Base-by-base conservation (phyloP, 1,140 invertebrate genomes). In the Brachionus plicatilis region DNA sequence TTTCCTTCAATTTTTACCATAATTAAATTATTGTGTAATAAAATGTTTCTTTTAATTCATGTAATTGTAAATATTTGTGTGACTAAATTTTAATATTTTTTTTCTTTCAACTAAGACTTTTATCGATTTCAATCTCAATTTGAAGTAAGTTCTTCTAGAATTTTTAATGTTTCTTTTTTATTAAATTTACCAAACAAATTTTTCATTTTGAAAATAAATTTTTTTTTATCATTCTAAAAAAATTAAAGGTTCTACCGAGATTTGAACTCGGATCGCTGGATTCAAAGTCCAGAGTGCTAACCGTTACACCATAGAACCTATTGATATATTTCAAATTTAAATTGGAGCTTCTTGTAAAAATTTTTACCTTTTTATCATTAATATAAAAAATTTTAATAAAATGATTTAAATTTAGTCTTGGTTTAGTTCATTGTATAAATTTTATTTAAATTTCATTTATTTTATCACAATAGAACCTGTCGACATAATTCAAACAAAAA, bases 281-380 rank as follows among this genome's bases (percentile, higher is more conserved):
- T 66, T 66, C 60, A 66, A 66, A 66, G 60, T 66, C 60, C 60
- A 66, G 60, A 66, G 60, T 66, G 60, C 60, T 66, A 66, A 66
- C 60, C 60, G 60, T 66, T 66, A 66, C 60, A 66, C 60, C 60
- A 66, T 66, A 66, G 60, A 66, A 66, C 60, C 60, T 66, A 3
- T 53, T 17, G 14, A 50, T 50, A n/a, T 12, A 3, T 50, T 50
- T 1, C 11, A 1, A 6, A 4, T 5, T 50, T 5, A 50, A 50
- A 50, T 50, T 50, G 14, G 47, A 24, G n/a, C n/a, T n/a, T n/a
- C n/a, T n/a, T n/a, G n/a, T 56, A 2, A 0, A 24, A 3, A 56
- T 7, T 24, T 50, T 50, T 17, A 24, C 1, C 24, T 17, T 24
- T 24, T 24, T 24, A 24, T 24, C 24, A 24, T 24, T 24, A 24